Conservation (phyloP, 2,797 vertebrate genomes). For the Falco cherrug region DNA sequence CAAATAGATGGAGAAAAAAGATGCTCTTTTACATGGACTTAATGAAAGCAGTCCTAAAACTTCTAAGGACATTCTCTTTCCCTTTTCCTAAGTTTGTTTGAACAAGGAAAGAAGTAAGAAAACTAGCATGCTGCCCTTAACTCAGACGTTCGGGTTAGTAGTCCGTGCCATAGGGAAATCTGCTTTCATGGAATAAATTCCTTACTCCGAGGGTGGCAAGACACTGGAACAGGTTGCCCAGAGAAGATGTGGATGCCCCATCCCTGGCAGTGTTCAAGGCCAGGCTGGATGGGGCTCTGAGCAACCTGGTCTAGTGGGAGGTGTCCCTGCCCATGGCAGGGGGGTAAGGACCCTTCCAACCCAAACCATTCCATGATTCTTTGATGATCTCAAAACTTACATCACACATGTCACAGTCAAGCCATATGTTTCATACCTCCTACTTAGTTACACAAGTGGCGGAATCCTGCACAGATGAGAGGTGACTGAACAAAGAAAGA, state of each 20-base stretch:
- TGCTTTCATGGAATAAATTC: background rate
- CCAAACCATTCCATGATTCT: no score
- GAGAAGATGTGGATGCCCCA: no score
- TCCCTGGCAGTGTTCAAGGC: no score
- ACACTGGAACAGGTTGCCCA: no score
- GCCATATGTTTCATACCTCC: background rate
- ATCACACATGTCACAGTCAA: background rate
- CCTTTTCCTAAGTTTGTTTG: background rate
- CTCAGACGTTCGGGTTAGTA: background rate
- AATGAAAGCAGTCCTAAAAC: background rate
- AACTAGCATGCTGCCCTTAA: background rate
- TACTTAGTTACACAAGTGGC: background rate
- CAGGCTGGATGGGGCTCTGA: no score
- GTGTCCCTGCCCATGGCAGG: no score
- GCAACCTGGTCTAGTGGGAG: no score
- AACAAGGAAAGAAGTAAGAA: background rate
- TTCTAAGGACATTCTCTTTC: background rate
- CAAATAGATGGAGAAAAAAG: background rate
- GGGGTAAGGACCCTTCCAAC: no score
- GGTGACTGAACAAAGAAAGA: background rate
- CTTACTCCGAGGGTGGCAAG: no score
- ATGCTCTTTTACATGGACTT: background rate
- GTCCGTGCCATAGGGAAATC: background rate
- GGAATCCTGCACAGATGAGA: background rate
- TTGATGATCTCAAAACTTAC: background rate